Base-by-base conservation (phyloP, 64 coral and sea anemone genomes). In the Stichodactyla helianthus region DNA sequence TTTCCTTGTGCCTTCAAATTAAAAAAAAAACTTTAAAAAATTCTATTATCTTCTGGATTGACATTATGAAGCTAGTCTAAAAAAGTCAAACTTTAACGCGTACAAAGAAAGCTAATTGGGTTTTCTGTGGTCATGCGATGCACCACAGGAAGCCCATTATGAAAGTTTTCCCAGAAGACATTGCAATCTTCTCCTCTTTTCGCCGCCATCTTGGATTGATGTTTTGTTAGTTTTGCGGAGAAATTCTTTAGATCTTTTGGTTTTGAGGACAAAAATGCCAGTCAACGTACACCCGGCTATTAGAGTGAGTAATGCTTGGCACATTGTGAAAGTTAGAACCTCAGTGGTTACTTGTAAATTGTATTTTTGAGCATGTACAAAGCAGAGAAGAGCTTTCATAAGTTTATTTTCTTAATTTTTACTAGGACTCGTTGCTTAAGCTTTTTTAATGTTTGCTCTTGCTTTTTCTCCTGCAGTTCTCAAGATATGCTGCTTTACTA, bases 401-500 rank as follows among this genome's bases (percentile, higher is more conserved):
- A 65, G 62, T 16, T 65, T 65, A 80, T 27, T 25, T 78, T 78
- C 18, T n/a, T 16, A 50, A 77, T 22, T 14, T n/a, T 79, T 63
- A 63, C 60, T 63, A 63, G 14, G 60, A 15, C 0, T 63, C 0
- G 60, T 63, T 44, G 15, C 19, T 79, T 81, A 16, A 6, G 1
- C 4, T 16, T 80, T 10, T 81, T 44, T 10, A 44, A 44, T 44
- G 35, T 2, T 44, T 1, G 35, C 1, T 77, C 35, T 82, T 79
- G 16, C 54, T 51, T 51, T 90, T 12, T 67, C 11, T 85, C 62
- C 77, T 10, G 19, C 67, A 98, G 95, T 98, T 98, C 88, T 91
- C 95, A 23, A 93, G 95, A 54, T 98, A 98, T 88, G 89, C 92
- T 79, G 95, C 92, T 82, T 25, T 98, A 26, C 58, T 94, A 2